phyloP scores from a whole-genome alignment of 2,113 vertebrate genomes.

The Catharus fuscescens region DNA sequence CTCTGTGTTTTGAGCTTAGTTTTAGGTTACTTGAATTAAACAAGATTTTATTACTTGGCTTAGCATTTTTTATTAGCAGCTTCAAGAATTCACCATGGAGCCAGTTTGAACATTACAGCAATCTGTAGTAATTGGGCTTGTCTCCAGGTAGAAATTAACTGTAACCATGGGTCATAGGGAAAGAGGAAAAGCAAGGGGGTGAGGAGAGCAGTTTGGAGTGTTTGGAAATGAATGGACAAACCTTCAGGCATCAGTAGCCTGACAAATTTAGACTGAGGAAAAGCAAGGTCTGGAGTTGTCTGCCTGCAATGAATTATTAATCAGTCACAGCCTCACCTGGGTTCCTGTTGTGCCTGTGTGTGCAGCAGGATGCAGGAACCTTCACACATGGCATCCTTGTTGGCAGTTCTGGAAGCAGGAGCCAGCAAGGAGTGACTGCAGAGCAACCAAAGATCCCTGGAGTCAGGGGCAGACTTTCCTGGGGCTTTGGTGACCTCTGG shows the following conservation, averaged over 20 bases:
- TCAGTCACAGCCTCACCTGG: background rate
- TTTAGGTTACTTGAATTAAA: constrained; percentile 17
- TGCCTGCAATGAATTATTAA: background rate
- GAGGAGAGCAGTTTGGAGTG: background rate
- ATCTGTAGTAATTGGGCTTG: background rate
- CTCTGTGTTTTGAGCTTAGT: background rate
- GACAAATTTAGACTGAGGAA: background rate
- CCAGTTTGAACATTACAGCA: background rate
- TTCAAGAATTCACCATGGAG: background rate
- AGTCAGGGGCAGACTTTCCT: background rate
- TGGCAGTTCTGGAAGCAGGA: background rate
- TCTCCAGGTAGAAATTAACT: background rate
- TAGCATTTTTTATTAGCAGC: constrained; percentile 31
- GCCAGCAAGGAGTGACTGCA: background rate
- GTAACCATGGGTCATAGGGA: background rate
- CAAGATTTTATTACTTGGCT: constrained; percentile 29
- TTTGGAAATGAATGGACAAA: background rate
- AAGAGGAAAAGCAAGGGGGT: background rate
- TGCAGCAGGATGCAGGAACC: background rate
- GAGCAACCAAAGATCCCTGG: no score
- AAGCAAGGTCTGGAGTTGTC: background rate
- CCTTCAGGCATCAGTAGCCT: background rate
- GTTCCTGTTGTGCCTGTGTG: fast-evolving
- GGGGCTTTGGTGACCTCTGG: background rate
- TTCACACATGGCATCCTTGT: background rate